Evolutionary conservation across 2,797 vertebrate species (phyloP).

Genomic region (Lagodon rhomboides): DNA sequence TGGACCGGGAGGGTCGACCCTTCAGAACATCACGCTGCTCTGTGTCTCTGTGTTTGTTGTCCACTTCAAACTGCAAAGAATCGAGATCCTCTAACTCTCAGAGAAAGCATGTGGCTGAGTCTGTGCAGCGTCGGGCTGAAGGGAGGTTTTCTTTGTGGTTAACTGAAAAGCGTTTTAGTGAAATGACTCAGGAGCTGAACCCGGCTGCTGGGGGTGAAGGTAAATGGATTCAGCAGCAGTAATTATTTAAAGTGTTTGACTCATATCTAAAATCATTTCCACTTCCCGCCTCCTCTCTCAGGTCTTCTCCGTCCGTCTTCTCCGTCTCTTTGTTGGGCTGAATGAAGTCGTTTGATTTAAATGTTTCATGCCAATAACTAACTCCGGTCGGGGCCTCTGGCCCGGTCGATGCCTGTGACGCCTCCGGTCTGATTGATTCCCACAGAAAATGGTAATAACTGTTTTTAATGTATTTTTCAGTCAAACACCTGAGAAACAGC

Average conservation of each 20-base stretch:
- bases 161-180: not conserved
- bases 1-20: too few relatives aligned
- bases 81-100: too few relatives aligned
- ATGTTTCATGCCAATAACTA: not conserved
- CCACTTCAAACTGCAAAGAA: too few relatives aligned
- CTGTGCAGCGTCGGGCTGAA: too few relatives aligned
- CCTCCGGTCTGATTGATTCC: not conserved
- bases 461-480: not conserved
- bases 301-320: not conserved
- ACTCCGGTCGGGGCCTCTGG: not conserved
- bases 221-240: not conserved
- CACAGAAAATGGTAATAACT: not conserved
- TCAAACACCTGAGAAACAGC: not conserved
- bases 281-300: not conserved
- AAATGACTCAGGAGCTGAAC: not conserved
- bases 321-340: not conserved
- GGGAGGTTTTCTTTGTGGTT: not conserved
- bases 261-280: not conserved
- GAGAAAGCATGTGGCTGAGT: too few relatives aligned
- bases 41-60: too few relatives aligned
- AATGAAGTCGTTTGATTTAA: not conserved
- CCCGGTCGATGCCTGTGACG: not conserved
- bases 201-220: not conserved
- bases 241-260: not conserved
- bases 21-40: too few relatives aligned